phyloP scores from a whole-genome alignment of 2,113 vertebrate genomes.

The Hiodon alosoides region DNA sequence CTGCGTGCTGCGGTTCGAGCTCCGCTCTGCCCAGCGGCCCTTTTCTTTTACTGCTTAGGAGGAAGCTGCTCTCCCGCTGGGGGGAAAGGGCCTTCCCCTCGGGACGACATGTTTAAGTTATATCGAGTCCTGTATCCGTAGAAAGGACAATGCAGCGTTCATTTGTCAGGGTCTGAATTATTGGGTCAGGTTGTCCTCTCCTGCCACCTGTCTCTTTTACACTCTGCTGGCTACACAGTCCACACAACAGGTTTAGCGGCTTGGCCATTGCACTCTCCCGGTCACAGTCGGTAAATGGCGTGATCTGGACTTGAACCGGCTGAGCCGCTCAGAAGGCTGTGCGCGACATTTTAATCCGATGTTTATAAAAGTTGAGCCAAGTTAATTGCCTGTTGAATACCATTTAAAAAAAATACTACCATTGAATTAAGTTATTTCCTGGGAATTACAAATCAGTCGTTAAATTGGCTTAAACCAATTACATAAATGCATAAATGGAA shows the following conservation, averaged over 20 bases:
- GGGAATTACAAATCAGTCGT: slow-evolving; percentile 8
- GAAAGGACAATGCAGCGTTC: slow-evolving; percentile 14
- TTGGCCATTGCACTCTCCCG: no score
- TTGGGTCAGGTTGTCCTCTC: neutral
- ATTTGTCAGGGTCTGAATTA: neutral
- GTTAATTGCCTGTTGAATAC: neutral
- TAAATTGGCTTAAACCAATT: neutral
- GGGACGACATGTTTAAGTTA: neutral
- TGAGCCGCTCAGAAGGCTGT: no score
- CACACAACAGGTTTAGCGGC: no score
- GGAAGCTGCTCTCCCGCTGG: slow-evolving; percentile 31
- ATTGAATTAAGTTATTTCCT: slow-evolving; percentile 27
- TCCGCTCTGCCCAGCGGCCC: no score
- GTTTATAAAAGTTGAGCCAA: neutral
- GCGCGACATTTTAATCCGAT: neutral
- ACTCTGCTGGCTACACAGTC: no score
- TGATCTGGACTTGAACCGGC: no score
- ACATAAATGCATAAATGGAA: slow-evolving; percentile 6
- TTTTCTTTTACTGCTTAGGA: no score
- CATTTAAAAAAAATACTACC: slow-evolving; percentile 4
- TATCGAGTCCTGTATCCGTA: no score
- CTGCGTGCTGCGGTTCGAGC: no score
- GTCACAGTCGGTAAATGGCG: no score
- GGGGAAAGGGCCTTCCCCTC: slow-evolving; percentile 43
- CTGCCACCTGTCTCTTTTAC: neutral